Conservation (phyloP, 2,797 vertebrate species). For the Calcarius lapponicus region DNA sequence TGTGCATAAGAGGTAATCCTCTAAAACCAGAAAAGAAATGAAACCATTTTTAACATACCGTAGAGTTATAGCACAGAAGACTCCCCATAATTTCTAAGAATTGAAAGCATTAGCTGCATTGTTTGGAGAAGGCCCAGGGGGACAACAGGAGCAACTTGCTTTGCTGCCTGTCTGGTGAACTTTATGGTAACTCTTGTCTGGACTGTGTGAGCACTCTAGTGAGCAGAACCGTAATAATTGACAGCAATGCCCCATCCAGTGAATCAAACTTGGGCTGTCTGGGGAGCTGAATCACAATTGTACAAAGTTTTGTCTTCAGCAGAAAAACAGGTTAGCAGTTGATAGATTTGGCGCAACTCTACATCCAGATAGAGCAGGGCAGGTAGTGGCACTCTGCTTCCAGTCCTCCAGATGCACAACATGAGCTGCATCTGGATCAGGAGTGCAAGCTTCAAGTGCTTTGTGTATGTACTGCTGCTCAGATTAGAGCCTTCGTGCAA, state of each 20-base stretch:
- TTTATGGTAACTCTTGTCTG: not conserved
- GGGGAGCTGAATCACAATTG: not conserved
- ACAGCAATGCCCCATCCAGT: not conserved
- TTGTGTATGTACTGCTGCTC: not conserved
- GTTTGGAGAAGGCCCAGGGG: not conserved
- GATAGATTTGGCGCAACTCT: not conserved
- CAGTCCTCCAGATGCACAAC: not conserved
- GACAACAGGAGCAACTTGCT: not conserved
- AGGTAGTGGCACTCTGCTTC: not conserved
- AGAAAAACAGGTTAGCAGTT: not conserved
- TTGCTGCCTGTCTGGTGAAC: not conserved
- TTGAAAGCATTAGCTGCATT: not conserved
- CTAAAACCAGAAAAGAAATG: not conserved
- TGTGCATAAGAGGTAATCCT: not conserved
- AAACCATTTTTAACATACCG: fast-evolving
- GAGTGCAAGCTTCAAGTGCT: not conserved
- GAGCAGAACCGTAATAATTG: not conserved
- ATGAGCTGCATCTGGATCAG: not conserved
- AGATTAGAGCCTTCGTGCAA: not conserved
- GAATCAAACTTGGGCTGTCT: not conserved
- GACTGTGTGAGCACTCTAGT: not conserved
- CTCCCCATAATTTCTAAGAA: not conserved
- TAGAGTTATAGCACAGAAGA: not conserved
- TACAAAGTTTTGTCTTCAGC: not conserved
- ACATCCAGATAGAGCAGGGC: fast-evolving